A percentile compares a stretch with the other conserved stretches of the same genome.
These are phyloP conservation scores for Polyommatus iphigenia DNA, from an alignment of 2,888 invertebrate species.

Conservation along the genomic window DNA sequence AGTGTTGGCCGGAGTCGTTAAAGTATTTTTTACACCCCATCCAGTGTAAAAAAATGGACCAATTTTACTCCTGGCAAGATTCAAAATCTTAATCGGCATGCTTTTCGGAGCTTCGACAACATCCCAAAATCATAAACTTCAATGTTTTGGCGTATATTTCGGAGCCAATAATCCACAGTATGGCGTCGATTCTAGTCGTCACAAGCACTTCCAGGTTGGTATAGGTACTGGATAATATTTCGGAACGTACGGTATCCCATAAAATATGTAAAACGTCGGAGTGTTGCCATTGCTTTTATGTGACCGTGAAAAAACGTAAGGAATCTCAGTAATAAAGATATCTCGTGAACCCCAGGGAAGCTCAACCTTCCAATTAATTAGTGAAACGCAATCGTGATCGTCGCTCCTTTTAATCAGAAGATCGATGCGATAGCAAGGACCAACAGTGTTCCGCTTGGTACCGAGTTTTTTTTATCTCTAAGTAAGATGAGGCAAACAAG, in stretches of 20 bases:
- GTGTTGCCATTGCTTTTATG: neutral
- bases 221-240: neutral
- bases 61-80: too few relatives aligned
- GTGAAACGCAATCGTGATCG: slow-evolving; percentile 61
- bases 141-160: too few relatives aligned
- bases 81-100: too few relatives aligned
- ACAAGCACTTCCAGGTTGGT: too few relatives aligned
- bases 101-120: too few relatives aligned
- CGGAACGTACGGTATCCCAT: neutral
- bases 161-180: too few relatives aligned
- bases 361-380: slow-evolving; percentile 68
- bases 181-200: too few relatives aligned
- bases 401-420: slow-evolving; percentile 65
- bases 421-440: slow-evolving; percentile 59
- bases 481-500: too few relatives aligned
- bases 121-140: too few relatives aligned
- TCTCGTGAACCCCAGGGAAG: slow-evolving; percentile 43
- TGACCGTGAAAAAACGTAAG: slow-evolving; percentile 32
- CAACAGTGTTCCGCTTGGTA: slow-evolving; percentile 42
- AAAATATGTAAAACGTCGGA: neutral
- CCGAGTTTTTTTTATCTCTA: neutral
- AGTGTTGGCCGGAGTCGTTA: too few relatives aligned
- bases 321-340: slow-evolving; percentile 39
- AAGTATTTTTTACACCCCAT: too few relatives aligned
- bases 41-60: too few relatives aligned